A percentile compares a stretch with the other conserved stretches of the same genome.
These are phyloP conservation scores for Acrobasis consociella DNA, from an alignment of 2,888 invertebrate genomes.

Conservation along the genomic window DNA sequence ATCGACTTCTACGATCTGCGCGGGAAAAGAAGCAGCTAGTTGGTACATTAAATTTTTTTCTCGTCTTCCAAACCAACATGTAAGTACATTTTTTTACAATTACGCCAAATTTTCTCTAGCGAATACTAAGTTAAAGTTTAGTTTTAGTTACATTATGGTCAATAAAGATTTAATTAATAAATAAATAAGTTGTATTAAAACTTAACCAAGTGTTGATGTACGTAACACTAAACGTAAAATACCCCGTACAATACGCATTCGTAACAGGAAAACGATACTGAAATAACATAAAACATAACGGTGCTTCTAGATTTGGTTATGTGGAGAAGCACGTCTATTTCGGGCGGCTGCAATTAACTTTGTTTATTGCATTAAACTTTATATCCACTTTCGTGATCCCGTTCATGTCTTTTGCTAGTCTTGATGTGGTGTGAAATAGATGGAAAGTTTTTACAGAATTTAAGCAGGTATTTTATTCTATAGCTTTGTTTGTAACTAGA, in stretches of 20 bases:
- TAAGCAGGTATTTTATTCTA: neutral
- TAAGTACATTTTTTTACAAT: too few species aligned
- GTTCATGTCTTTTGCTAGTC: slow-evolving; percentile 48
- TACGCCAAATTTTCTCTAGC: too few species aligned
- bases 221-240: neutral
- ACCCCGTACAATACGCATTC: neutral
- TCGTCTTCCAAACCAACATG: too few species aligned
- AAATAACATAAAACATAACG: slow-evolving; percentile 5
- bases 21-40: too few species aligned
- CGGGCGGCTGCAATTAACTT: neutral
- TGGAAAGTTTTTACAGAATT: neutral
- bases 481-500: neutral
- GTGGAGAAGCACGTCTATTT: neutral
- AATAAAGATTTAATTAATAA: too few species aligned
- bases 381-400: slow-evolving; percentile 25
- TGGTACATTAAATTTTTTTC: too few species aligned
- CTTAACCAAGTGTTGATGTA: too few species aligned
- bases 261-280: slow-evolving; percentile 12
- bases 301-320: neutral
- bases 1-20: too few species aligned
- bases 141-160: too few species aligned
- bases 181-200: too few species aligned
- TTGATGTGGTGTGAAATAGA: slow-evolving; percentile 10
- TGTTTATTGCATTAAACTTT: slow-evolving; percentile 7
- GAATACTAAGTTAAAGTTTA: too few species aligned